Evolutionary conservation across 1,140 invertebrate genomes (phyloP).

Genomic region (Drosophila trapezifrons): DNA sequence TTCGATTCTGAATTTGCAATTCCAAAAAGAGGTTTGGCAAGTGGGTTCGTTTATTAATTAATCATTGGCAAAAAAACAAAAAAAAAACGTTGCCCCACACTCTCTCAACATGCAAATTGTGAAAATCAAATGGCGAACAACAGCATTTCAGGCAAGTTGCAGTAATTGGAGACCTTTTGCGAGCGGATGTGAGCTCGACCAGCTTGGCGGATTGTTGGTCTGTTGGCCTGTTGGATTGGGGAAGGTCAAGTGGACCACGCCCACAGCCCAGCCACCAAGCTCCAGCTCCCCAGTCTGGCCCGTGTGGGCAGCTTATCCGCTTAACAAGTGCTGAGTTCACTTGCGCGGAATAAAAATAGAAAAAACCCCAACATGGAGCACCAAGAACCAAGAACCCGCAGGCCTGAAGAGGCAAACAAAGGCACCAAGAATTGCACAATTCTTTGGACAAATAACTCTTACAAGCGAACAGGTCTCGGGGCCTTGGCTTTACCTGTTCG

Average conservation of each 20-base stretch:
- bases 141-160: slow-evolving; percentile 56
- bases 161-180: slow-evolving; percentile 70
- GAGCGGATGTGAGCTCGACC: slow-evolving; percentile 45
- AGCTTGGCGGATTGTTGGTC: slow-evolving; percentile 20
- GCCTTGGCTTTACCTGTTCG: slow-evolving; percentile 21
- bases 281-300: slow-evolving; percentile 22
- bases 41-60: slow-evolving; percentile 56
- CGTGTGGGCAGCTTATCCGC: slow-evolving; percentile 73
- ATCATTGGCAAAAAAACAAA: slow-evolving; percentile 51
- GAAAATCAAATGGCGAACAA: slow-evolving; percentile 52
- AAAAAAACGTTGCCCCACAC: slow-evolving; percentile 25
- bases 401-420: slow-evolving; percentile 35
- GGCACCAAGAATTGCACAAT: slow-evolving; percentile 62
- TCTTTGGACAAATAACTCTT: slow-evolving; percentile 22
- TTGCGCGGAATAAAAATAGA: slow-evolving; percentile 62
- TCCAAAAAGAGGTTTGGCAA: slow-evolving; percentile 35
- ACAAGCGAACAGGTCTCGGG: slow-evolving; percentile 26
- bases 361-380: not conserved
- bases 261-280: slow-evolving; percentile 21
- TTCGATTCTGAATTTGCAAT: slow-evolving; percentile 39
- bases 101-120: slow-evolving; percentile 51
- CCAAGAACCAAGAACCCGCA: slow-evolving; percentile 17
- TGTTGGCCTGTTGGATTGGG: slow-evolving; percentile 32
- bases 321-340: slow-evolving; percentile 77
- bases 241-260: slow-evolving; percentile 66